phyloP scores from a whole-genome alignment of 2,888 invertebrate species.

The Ophion ventricosus region DNA sequence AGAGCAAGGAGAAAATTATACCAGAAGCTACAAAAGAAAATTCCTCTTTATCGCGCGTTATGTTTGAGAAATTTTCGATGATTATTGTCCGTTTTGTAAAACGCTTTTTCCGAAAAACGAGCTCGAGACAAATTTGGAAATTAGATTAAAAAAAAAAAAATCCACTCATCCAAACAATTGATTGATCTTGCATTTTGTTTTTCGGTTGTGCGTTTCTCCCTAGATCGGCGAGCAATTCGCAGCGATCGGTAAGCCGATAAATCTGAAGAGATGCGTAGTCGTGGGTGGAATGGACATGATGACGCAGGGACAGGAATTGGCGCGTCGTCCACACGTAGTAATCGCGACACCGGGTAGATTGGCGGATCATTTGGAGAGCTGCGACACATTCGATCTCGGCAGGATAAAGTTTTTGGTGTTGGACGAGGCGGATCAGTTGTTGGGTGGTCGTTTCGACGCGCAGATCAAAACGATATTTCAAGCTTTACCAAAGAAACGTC shows the following conservation, averaged over 20 bases:
- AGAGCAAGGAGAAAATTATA: neutral
- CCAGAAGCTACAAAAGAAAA: neutral
- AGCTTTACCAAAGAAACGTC: conserved; percentile 90
- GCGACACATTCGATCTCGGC: conserved; percentile 91
- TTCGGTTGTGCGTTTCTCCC: conserved; percentile 67
- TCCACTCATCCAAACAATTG: too few relatives aligned
- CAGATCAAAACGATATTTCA: conserved; percentile 92
- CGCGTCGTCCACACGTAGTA: conserved; percentile 95
- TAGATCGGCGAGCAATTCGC: conserved; percentile 98
- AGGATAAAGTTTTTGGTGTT: conserved; percentile 94
- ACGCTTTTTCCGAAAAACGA: too few relatives aligned
- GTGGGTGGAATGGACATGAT: conserved; percentile 98
- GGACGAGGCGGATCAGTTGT: conserved; percentile 97
- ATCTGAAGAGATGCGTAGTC: conserved; percentile 92
- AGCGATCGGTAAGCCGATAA: conserved; percentile 94
- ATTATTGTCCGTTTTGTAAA: conserved; percentile 9
- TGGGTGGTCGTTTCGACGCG: conserved; percentile 92
- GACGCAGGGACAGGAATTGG: conserved; percentile 92
- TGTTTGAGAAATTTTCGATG: neutral
- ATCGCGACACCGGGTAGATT: conserved; percentile 98
- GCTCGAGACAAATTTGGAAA: too few relatives aligned
- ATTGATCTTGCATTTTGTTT: neutral
- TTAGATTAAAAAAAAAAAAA: too few relatives aligned
- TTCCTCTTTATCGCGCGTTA: too few relatives aligned
- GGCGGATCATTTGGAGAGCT: conserved; percentile 95